Evolutionary conservation across 2,888 invertebrate species (phyloP).

Genomic region (Arge pagana): DNA sequence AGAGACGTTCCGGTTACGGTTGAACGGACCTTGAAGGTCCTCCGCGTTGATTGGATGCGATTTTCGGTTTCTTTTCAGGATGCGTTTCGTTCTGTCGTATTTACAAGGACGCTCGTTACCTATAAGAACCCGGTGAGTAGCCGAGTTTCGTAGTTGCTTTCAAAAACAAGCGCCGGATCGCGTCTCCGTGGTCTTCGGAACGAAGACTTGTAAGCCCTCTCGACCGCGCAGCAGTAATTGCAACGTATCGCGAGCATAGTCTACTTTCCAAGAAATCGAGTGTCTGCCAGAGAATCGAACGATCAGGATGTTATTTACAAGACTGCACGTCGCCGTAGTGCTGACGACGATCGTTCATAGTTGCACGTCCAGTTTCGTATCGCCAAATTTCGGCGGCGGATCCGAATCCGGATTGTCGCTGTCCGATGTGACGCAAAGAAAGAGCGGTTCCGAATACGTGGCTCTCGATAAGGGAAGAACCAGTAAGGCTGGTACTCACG

Average conservation of each 20-base stretch:
- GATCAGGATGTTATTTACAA: neutral
- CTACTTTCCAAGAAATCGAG: neutral
- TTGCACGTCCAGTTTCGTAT: constrained; percentile 4
- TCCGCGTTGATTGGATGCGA: constrained; percentile 15
- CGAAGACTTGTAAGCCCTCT: no score
- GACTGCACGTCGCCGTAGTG: neutral
- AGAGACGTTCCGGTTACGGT: no score
- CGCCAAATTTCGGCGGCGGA: constrained; percentile 16
- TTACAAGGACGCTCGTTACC: constrained; percentile 31
- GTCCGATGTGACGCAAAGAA: constrained; percentile 28
- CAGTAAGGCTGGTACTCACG: constrained; percentile 29
- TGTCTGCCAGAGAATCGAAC: neutral
- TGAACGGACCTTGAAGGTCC: constrained; percentile 29
- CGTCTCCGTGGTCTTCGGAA: no score
- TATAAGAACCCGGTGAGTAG: constrained; percentile 35
- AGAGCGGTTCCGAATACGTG: constrained; percentile 30
- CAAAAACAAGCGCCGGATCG: neutral
- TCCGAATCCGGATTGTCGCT: constrained; percentile 25
- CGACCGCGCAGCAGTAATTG: constrained; percentile 19
- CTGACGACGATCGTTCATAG: constrained; percentile 1
- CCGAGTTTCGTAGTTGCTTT: constrained; percentile 7
- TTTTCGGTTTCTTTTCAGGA: constrained; percentile 33
- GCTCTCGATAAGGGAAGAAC: constrained; percentile 30
- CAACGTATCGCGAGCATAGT: neutral
- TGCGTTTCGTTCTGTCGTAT: constrained; percentile 37